Percentiles rank a stretch among this genome's conserved stretches.
These are phyloP conservation scores for Drosophila nr. perissopoda DNA, from an alignment of 2,888 invertebrate species.

Conservation along the genomic window DNA sequence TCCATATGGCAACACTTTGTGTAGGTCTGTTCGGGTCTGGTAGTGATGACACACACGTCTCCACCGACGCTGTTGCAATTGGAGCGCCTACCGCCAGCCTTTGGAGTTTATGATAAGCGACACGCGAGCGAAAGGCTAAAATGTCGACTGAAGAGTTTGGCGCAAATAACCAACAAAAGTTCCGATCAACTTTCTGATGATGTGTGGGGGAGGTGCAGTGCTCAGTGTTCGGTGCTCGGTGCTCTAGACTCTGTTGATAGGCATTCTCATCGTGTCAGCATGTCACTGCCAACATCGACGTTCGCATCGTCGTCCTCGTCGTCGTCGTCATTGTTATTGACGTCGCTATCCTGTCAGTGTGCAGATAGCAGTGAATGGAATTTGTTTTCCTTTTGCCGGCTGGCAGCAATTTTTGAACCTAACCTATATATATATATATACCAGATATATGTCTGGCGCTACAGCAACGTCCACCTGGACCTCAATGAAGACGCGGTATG, in stretches of 20 bases:
- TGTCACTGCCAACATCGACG: slow-evolving; percentile 54
- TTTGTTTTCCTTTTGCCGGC: slow-evolving; percentile 71
- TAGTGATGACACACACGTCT: slow-evolving; percentile 81
- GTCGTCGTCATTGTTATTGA: slow-evolving; percentile 52
- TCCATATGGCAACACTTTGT: slow-evolving; percentile 72
- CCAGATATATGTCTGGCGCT: slow-evolving; percentile 35
- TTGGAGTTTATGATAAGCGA: slow-evolving; percentile 77
- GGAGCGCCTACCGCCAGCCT: slow-evolving; percentile 59
- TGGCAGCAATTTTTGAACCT: slow-evolving; percentile 32
- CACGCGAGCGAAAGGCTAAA: slow-evolving; percentile 72
- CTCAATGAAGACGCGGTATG: slow-evolving; percentile 81
- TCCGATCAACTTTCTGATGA: slow-evolving; percentile 51
- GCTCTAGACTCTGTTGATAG: slow-evolving; percentile 26
- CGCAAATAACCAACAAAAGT: slow-evolving; percentile 71
- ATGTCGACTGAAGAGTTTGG: slow-evolving; percentile 29
- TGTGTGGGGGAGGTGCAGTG: slow-evolving; percentile 42
- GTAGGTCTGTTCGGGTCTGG: slow-evolving; percentile 26
- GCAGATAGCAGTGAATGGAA: slow-evolving; percentile 72
- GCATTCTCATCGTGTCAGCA: slow-evolving; percentile 62
- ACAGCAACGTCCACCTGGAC: slow-evolving; percentile 77
- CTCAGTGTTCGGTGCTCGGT: neutral
- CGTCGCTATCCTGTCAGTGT: slow-evolving; percentile 64
- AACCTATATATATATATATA: neutral
- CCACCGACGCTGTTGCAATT: slow-evolving; percentile 70
- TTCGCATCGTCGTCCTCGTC: slow-evolving; percentile 13